Base-by-base conservation (phyloP, 30 jellyfish, hydroid and myxozoan species). In the Catostylus mosaicus region DNA sequence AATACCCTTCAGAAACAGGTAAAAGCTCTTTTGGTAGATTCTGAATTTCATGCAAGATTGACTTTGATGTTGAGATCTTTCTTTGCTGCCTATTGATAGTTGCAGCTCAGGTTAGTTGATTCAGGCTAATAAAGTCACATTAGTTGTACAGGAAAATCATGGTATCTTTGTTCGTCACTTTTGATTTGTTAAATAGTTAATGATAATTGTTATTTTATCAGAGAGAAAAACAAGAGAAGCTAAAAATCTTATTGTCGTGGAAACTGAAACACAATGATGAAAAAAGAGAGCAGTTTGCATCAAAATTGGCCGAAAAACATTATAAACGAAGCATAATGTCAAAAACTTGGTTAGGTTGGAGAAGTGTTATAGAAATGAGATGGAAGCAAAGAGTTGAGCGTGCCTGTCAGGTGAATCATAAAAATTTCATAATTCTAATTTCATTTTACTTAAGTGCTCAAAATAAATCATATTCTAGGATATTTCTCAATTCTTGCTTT, bases 331-430 rank as follows among this genome's bases (percentile, higher is more conserved):
- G 62, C 40, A 29, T 90, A 22, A 36, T 71, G 30, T 47, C 90
- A 27, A 84, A 85, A 37, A 88, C 71, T 8, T 84, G 96, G 97
- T 59, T 71, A 24, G 97, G 97, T 12, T 90, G 97, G 97, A 30
- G 97, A 38, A 85, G 88, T 56, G 89, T 90, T 29, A 95, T 90
- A 63, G 97, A 90, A 73, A 75, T 75, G 87, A 70, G 84, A 61
- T 90, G 97, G 97, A 90, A 84, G 43, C 93, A 75, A 31, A 71
- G 97, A n/a, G 97, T 90, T n/a, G 97, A 90, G 50, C 80, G 91
- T 4, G 97, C 97, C 1, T 90, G 97, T 62, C 97, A 90, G 90
- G 97, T 85, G 9, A 59, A 14, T 11, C 30, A 26, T 9, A 8
- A 26, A 26, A 20, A 14, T 59, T 59, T 12, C 23, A 11, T 12